Conservation (phyloP, 1,140 invertebrate species). For the Pinna nobilis region DNA sequence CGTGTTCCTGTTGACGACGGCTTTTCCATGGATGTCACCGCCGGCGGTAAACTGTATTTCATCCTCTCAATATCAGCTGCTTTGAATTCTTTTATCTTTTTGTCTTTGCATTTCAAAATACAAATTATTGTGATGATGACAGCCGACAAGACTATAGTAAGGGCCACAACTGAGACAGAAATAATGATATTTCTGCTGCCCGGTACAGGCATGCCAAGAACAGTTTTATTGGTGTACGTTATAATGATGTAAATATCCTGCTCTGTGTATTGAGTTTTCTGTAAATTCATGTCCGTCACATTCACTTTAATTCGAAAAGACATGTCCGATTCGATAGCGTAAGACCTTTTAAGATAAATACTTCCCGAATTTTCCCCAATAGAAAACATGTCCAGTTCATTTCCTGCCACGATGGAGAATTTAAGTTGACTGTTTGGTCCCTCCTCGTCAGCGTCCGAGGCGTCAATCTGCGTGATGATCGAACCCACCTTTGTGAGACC, state of each 20-base stretch:
- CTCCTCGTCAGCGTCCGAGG: conserved; percentile 45
- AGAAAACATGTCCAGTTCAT: conserved; percentile 86
- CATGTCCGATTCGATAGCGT: not conserved
- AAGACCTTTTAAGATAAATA: conserved; percentile 33
- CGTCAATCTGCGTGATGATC: conserved; percentile 38
- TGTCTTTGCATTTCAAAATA: conserved; percentile 43
- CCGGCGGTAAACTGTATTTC: not conserved
- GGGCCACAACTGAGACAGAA: conserved; percentile 91
- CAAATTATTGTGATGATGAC: conserved; percentile 77
- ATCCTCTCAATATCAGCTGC: not conserved
- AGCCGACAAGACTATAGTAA: conserved; percentile 92
- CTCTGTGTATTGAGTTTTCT: conserved; percentile 94
- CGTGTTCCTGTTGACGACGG: not conserved
- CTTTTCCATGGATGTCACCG: too few relatives aligned
- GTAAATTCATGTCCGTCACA: conserved; percentile 78
- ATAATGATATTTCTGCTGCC: conserved; percentile 80
- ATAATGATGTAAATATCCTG: conserved; percentile 84
- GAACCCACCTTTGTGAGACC: conserved; percentile 28
- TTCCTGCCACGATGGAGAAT: conserved; percentile 67
- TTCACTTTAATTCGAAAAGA: conserved; percentile 9
- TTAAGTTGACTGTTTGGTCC: conserved; percentile 45
- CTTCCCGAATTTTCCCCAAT: conserved; percentile 85
- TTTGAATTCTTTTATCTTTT: conserved; percentile 12
- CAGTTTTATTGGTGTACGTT: conserved; percentile 29
- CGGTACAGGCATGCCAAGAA: conserved; percentile 30